Evolutionary conservation across 2,113 vertebrate genomes (phyloP), one percentile per base, ranked within the genome.

Genomic region (Marmota flaviventris): DNA sequence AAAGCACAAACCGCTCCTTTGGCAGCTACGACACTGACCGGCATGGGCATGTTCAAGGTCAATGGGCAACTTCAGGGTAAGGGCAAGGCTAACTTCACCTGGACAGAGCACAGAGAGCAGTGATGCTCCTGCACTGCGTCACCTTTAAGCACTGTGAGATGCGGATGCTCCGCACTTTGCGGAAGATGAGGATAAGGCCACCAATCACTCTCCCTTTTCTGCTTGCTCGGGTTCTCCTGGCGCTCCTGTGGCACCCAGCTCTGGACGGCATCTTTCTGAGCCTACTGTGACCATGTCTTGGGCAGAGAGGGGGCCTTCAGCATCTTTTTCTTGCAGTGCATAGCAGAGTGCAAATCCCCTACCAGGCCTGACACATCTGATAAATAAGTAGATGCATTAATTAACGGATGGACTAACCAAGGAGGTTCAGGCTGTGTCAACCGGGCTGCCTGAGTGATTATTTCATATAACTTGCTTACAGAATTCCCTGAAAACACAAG

Each of bases 401-500:
- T 67, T 34, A 27, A 48, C 56, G 51, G 45, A 86, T n/a, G 27
- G 32, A 32, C 61, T 29, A 82, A 70, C 29, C 63, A 79, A 42
- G 69, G 61, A 32, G 32, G 24, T 90, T 76, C 89, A 58, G 48
- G 65, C 48, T 20, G 37, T 4, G 69, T 75, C 42, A 91, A 69
- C 24, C 29, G 7, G 25, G 39, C 65, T 73, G 34, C 58, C 22
- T 27, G 32, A 22, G 27, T 85, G 73, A 67, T 37, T 37, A 93
- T 61, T 42, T 53, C 56, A 85, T 24, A 73, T 39, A 53, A 79
- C 7, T 5, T 27, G 34, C 82, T 82, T 84, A 73, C 77, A 65
- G 39, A 72, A 72, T 67, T 69, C 85, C 75, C 77, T 77, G 42
- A 73, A 92, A 95, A 95, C 51, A 83, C 51, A 84, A 76, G 84